Percentiles rank a stretch among this genome's conserved stretches.
Evolutionary conservation across 2,888 invertebrate species (phyloP).

Genomic region (Scaptomyza tumidula): DNA sequence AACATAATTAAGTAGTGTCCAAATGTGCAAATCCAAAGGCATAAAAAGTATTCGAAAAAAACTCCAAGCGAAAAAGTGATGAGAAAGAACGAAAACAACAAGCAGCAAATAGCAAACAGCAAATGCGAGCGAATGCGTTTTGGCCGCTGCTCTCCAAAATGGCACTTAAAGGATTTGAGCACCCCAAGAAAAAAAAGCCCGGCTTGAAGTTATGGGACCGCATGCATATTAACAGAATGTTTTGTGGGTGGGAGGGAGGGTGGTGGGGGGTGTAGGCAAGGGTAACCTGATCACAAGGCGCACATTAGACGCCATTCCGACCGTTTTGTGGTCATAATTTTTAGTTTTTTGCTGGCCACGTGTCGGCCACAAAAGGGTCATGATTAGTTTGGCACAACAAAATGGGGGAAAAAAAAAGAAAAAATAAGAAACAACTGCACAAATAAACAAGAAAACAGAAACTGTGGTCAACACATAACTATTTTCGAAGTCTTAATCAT

Average conservation of each 20-base stretch:
- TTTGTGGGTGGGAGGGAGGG: background rate
- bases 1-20: slow-evolving; percentile 79
- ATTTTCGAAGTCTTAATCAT: slow-evolving; percentile 28
- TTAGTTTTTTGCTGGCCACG: slow-evolving; percentile 67
- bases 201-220: slow-evolving; percentile 55
- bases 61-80: slow-evolving; percentile 1
- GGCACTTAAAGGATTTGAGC: slow-evolving; percentile 75
- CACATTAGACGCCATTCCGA: slow-evolving; percentile 49
- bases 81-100: background rate
- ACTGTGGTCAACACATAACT: slow-evolving; percentile 20
- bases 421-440: background rate
- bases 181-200: background rate
- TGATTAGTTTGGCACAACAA: slow-evolving; percentile 72
- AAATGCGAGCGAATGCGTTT: slow-evolving; percentile 36
- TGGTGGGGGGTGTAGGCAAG: background rate
- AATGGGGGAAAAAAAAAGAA: slow-evolving; percentile 17
- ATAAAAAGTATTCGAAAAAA: slow-evolving; percentile 66
- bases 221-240: slow-evolving; percentile 30
- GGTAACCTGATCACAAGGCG: slow-evolving; percentile 33
- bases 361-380: slow-evolving; percentile 74
- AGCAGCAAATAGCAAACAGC: too few species aligned
- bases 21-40: slow-evolving; percentile 77
- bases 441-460: slow-evolving; percentile 18
- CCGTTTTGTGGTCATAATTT: slow-evolving; percentile 49
- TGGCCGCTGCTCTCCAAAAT: slow-evolving; percentile 53